These are phyloP conservation scores for Grus americana DNA, from an alignment of 2,113 vertebrate genomes.

Conservation along the genomic window DNA sequence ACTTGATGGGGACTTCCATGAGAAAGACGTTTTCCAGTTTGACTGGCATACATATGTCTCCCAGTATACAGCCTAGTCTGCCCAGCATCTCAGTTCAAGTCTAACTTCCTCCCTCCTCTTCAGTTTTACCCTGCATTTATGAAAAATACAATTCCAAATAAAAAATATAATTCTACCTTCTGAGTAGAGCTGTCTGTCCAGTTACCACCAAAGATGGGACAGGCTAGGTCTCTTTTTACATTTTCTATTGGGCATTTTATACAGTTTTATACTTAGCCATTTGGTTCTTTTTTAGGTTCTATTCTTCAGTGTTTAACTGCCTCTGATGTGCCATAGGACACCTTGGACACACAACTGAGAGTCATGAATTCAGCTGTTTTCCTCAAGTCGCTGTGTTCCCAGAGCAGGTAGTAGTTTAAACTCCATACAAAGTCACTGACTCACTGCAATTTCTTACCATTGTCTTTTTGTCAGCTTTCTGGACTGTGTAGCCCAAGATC, in stretches of 20 bases:
- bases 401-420: background rate
- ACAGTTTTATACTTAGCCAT: background rate
- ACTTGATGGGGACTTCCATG: background rate
- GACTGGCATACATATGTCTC: background rate
- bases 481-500: constrained; percentile 87
- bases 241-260: background rate
- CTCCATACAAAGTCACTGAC: background rate
- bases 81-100: background rate
- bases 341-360: background rate
- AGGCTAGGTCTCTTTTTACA: background rate
- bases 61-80: background rate
- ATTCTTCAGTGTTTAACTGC: background rate
- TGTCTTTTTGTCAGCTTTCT: constrained; percentile 96
- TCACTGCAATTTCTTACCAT: constrained; percentile 79
- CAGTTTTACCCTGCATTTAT: background rate
- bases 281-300: background rate
- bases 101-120: background rate
- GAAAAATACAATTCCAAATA: background rate
- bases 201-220: background rate
- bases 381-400: background rate
- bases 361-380: background rate
- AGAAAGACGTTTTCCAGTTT: background rate
- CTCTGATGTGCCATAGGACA: background rate
- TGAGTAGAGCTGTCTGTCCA: background rate
- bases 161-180: background rate